A percentile compares a stretch with the other conserved stretches of the same genome.
Conservation (phyloP, 2,797 vertebrate genomes). For the Rhinella marina region DNA sequence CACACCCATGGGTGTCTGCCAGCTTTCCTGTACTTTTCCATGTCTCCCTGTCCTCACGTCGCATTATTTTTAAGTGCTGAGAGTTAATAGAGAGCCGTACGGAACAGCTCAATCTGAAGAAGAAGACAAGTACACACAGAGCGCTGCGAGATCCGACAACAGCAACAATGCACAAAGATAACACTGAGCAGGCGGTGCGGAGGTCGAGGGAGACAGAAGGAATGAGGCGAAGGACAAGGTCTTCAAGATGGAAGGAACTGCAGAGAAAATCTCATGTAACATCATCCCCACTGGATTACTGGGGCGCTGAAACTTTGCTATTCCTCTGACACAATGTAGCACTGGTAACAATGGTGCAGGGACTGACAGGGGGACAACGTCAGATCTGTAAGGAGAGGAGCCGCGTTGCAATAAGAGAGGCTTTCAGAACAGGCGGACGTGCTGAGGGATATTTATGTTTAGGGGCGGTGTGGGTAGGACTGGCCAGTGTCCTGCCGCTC, state of each 20-base stretch:
- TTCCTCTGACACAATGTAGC: too few relatives aligned
- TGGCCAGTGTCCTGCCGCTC: conserved; percentile 1
- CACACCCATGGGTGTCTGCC: conserved; percentile 23
- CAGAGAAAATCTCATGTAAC: background rate
- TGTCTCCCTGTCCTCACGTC: conserved; percentile 29
- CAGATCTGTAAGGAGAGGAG: background rate
- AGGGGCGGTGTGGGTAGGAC: conserved; percentile 10
- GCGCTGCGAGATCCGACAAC: background rate
- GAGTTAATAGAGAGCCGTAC: conserved; percentile 41
- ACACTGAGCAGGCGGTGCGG: background rate
- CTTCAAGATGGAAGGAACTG: background rate
- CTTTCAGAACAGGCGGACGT: conserved; percentile 46
- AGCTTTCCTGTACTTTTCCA: conserved; percentile 56
- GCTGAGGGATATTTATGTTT: conserved; percentile 53
- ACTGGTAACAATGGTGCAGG: background rate
- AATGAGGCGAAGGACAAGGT: background rate
- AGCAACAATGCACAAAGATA: background rate
- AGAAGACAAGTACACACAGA: conserved; percentile 13
- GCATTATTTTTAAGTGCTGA: conserved; percentile 53
- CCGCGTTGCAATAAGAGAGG: conserved; percentile 36
- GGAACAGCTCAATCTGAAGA: conserved; percentile 32
- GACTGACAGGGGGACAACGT: background rate
- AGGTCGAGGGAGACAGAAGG: background rate
- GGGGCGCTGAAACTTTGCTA: background rate
- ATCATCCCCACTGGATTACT: background rate